These are phyloP conservation scores for Tetanocera ferruginea DNA, from an alignment of 2,888 invertebrate genomes.

Conservation along the genomic window DNA sequence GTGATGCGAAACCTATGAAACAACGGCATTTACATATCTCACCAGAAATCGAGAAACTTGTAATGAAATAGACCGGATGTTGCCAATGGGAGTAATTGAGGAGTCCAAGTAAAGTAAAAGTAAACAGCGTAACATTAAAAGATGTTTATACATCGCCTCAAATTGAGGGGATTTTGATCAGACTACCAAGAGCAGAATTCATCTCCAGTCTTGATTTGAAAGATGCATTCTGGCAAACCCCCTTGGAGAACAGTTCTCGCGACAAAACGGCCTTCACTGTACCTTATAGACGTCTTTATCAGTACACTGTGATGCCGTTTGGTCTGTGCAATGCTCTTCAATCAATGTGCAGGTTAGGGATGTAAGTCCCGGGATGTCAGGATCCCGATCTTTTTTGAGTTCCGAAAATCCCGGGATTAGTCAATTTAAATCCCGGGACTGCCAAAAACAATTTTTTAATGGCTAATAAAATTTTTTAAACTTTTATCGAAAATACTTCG, in stretches of 20 bases:
- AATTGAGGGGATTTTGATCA: slow-evolving; percentile 20
- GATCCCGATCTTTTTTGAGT: too few species aligned
- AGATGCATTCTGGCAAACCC: background rate
- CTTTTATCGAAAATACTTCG: too few species aligned
- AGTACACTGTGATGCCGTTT: slow-evolving; percentile 26
- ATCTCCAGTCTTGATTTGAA: too few species aligned
- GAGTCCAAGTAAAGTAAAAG: slow-evolving; percentile 39
- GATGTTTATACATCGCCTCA: slow-evolving; percentile 26
- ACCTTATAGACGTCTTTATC: too few species aligned
- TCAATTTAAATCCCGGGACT: too few species aligned
- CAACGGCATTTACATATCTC: slow-evolving; percentile 35
- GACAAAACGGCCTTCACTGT: slow-evolving; percentile 12
- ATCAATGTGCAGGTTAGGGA: slow-evolving; percentile 29
- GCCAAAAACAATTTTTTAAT: too few species aligned
- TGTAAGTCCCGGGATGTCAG: slow-evolving; percentile 13
- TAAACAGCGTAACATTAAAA: slow-evolving; percentile 29
- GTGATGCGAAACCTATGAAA: slow-evolving; percentile 25
- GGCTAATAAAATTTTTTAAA: too few species aligned
- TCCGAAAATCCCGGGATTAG: too few species aligned
- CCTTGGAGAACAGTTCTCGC: background rate
- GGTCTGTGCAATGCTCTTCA: slow-evolving; percentile 21
- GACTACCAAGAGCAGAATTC: background rate
- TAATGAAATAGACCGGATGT: too few species aligned
- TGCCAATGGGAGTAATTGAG: slow-evolving; percentile 52
- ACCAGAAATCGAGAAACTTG: slow-evolving; percentile 25